phyloP scores from a whole-genome alignment of 1,140 invertebrate species.

The Zeugodacus cucurbitae region DNA sequence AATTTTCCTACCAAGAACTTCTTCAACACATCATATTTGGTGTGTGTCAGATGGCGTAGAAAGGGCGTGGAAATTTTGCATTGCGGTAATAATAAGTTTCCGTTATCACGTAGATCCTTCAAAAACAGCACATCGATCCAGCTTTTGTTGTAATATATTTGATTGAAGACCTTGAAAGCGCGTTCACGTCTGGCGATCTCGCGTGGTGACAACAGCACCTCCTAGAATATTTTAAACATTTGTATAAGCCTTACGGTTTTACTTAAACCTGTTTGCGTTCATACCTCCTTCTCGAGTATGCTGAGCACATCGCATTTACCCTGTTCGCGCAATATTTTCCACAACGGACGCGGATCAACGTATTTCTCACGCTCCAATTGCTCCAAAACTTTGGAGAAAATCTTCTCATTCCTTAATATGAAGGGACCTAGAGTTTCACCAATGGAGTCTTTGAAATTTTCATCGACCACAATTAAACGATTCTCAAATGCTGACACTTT shows the following conservation, averaged over 20 bases:
- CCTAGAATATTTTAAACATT: not conserved
- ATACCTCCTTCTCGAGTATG: conserved; percentile 46
- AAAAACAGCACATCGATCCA: conserved; percentile 60
- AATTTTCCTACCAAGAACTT: conserved; percentile 43
- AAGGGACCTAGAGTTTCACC: conserved; percentile 50
- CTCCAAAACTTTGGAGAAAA: conserved; percentile 47
- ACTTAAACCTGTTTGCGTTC: not conserved
- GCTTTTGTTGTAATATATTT: conserved; percentile 53
- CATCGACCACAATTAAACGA: conserved; percentile 50
- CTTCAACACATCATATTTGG: conserved; percentile 55
- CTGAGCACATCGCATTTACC: conserved; percentile 58
- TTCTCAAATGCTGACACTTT: conserved; percentile 48
- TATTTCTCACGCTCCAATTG: conserved; percentile 20
- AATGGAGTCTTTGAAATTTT: conserved; percentile 54
- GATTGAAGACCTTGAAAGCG: conserved; percentile 55
- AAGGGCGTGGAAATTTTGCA: conserved; percentile 12
- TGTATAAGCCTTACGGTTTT: not conserved
- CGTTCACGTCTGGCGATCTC: conserved; percentile 51
- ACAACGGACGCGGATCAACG: conserved; percentile 44
- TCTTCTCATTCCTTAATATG: conserved; percentile 49
- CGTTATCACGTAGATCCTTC: conserved; percentile 49
- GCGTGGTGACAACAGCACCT: conserved; percentile 51
- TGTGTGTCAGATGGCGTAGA: conserved; percentile 44
- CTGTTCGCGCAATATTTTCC: conserved; percentile 49
- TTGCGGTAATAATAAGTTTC: conserved; percentile 44